Conservation (phyloP, 2,797 vertebrate species). For the Labeo calbasu region DNA sequence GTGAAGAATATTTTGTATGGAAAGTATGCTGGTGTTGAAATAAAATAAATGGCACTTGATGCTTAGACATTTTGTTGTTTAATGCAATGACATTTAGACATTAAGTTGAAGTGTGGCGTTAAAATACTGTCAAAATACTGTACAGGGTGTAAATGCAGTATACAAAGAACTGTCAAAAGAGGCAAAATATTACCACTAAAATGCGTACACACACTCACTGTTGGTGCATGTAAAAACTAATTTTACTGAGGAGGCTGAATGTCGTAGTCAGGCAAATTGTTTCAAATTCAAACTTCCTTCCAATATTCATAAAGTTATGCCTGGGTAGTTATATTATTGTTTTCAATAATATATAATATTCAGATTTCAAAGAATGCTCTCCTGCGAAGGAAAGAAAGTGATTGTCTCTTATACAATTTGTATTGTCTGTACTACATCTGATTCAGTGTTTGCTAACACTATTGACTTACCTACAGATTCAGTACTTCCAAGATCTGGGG, state of each 20-base stretch:
- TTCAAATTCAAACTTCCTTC: neutral
- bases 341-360: neutral
- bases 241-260: slow-evolving; percentile 4
- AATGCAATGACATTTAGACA: neutral
- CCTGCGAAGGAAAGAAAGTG: neutral
- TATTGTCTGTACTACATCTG: neutral
- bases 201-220: neutral
- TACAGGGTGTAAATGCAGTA: neutral
- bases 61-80: neutral
- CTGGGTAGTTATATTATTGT: neutral
- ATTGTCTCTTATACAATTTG: neutral
- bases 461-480: slow-evolving; percentile 64
- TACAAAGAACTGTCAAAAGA: slow-evolving; percentile 4
- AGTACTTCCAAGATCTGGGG: slow-evolving; percentile 70
- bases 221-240: neutral
- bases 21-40: neutral
- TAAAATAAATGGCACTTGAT: neutral
- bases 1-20: neutral
- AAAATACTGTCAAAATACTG: neutral
- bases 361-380: neutral
- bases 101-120: neutral
- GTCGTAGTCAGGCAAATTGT: neutral
- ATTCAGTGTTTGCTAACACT: neutral
- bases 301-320: neutral
- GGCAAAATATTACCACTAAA: slow-evolving; percentile 23